Base-by-base conservation (phyloP, 92 coral and sea anemone species). In the Phenganax stokvisi region DNA sequence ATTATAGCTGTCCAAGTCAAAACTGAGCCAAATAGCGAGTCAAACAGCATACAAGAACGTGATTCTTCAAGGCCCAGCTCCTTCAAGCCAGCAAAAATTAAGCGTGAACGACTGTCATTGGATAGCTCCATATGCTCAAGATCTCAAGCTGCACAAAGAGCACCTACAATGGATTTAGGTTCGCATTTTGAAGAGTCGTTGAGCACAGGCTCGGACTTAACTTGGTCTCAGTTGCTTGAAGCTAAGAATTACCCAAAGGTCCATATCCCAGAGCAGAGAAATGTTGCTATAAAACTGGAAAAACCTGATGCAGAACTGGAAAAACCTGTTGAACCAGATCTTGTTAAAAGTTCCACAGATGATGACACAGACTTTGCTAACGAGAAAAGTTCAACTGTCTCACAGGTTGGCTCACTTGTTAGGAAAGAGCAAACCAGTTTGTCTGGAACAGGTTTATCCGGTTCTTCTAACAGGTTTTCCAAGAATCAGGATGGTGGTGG, bases 191-290 rank as follows among this genome's bases (percentile, higher is more conserved):
- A 79, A 30, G 74, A 64, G 29, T 79, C 83, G 3, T 51, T 79
- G 11, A 62, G 15, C n/a, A 30, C 74, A 3, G 83, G 74, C 15
- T 58, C 58, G 51, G 77, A 56, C 12, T 73, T 79, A 0, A 79
- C 83, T 1, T 79, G 83, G 83, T 63, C 83, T 20, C 83, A 79
- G 20, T 51, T 79, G 17, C 47, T 79, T 59, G 74, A 79, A 54
- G 44, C 83, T 11, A 79, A 65, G 63, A 79, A 79, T 13, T 51
- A 44, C 13, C 83, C 83, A 2, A 79, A 64, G 17, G 51, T 65
- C 17, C 62, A 63, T 79, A 64, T 57, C 3, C 54, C 71, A 5
- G 72, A 64, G n/a, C 1, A 65, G 31, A 65, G n/a, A 10, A 44
- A 28, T 20, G 54, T 1, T 25, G 61, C 20, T 1, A n/a, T 63